A percentile compares a stretch with the other conserved stretches of the same genome.
Conservation (phyloP, 1,140 invertebrate species). For the Holotrichia oblita region DNA sequence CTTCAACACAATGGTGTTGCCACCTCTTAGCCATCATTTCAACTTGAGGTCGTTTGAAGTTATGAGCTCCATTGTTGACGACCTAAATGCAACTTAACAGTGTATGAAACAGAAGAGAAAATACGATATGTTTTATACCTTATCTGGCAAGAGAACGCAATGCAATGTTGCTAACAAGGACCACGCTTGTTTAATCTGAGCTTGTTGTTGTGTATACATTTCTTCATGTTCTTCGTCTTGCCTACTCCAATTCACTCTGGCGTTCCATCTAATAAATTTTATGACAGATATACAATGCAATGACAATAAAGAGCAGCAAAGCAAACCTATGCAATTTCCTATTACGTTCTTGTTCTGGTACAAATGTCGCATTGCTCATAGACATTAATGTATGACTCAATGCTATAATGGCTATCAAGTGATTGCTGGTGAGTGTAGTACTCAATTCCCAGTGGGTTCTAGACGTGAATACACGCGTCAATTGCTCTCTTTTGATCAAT, state of each 20-base stretch:
- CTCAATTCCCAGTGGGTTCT: slow-evolving; percentile 95
- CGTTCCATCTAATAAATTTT: slow-evolving; percentile 54
- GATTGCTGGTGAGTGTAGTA: slow-evolving; percentile 93
- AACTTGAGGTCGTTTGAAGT: slow-evolving; percentile 92
- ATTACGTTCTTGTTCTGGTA: slow-evolving; percentile 83
- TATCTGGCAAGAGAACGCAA: slow-evolving; percentile 95
- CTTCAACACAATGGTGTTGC: slow-evolving; percentile 98
- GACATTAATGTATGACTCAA: slow-evolving; percentile 98
- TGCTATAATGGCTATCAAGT: slow-evolving; percentile 92
- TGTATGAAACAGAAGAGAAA: background rate
- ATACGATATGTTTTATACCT: slow-evolving; percentile 65
- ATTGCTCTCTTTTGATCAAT: slow-evolving; percentile 76
- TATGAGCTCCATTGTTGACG: slow-evolving; percentile 70
- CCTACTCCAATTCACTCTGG: slow-evolving; percentile 70
- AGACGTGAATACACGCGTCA: slow-evolving; percentile 83
- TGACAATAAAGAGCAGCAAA: slow-evolving; percentile 12
- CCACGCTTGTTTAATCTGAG: slow-evolving; percentile 97
- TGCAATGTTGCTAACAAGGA: slow-evolving; percentile 94
- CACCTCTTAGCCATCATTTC: slow-evolving; percentile 97
- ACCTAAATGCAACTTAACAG: slow-evolving; percentile 49
- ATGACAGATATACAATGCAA: slow-evolving; percentile 7
- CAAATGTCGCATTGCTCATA: slow-evolving; percentile 95
- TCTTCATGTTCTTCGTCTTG: slow-evolving; percentile 84
- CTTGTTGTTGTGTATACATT: slow-evolving; percentile 83
- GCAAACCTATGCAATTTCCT: slow-evolving; percentile 74